Evolutionary conservation across 2,113 vertebrate genomes (phyloP).

Genomic region (human (Homo sapiens)): GRCh38 chr12:86621001-86621500

Average conservation of each 20-base stretch:
- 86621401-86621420: background rate
- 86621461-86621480: no score
- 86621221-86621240: background rate
- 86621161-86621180: background rate
- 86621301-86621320: background rate
- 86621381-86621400: background rate
- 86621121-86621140: background rate
- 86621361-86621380: background rate
- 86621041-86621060: no score
- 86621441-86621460: background rate
- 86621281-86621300: background rate
- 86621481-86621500: no score
- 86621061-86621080: no score
- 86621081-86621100: no score
- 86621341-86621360: rapidly evolving
- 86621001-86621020: no score
- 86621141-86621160: background rate
- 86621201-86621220: background rate
- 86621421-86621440: background rate
- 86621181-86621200: background rate
- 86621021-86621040: no score
- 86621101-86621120: background rate
- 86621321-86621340: background rate
- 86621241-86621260: background rate
- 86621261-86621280: background rate